These are phyloP conservation scores for Camptogramma bilineatum DNA, from an alignment of 2,888 invertebrate species.

Conservation along the genomic window DNA sequence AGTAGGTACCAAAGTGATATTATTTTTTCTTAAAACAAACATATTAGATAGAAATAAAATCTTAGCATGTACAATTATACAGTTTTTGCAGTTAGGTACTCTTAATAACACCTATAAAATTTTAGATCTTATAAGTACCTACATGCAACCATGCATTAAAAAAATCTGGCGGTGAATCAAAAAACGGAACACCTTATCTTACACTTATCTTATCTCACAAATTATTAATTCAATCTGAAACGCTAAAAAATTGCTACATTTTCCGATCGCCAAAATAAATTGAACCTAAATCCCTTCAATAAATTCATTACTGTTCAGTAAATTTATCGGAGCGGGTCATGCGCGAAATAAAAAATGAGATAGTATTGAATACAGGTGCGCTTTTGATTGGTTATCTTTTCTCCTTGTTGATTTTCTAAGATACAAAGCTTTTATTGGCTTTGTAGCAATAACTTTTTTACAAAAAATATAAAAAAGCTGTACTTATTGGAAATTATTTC, in stretches of 20 bases:
- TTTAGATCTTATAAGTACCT: no score
- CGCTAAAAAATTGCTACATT: constrained; percentile 6
- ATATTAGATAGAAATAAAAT: no score
- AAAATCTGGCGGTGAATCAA: no score
- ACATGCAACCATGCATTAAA: no score
- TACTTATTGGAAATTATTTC: no score
- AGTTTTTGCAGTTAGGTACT: no score
- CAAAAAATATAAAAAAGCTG: not conserved
- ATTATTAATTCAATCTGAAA: constrained; percentile 6
- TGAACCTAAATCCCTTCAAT: constrained; percentile 37
- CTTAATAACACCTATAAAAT: no score
- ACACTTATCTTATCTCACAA: no score
- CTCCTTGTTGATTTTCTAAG: not conserved
- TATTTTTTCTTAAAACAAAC: no score
- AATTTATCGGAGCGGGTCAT: constrained; percentile 37
- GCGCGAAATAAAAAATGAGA: constrained; percentile 30
- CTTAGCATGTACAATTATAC: no score
- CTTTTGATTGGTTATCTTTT: constrained; percentile 4
- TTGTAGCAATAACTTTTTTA: not conserved
- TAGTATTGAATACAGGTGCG: constrained; percentile 7
- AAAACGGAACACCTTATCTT: no score
- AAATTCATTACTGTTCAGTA: constrained; percentile 39
- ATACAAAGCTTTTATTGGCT: not conserved
- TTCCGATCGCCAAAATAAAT: constrained; percentile 31
- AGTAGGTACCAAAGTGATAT: no score